Conservation (phyloP, 2,888 invertebrate species). For the Meiosimyza decipiens region DNA sequence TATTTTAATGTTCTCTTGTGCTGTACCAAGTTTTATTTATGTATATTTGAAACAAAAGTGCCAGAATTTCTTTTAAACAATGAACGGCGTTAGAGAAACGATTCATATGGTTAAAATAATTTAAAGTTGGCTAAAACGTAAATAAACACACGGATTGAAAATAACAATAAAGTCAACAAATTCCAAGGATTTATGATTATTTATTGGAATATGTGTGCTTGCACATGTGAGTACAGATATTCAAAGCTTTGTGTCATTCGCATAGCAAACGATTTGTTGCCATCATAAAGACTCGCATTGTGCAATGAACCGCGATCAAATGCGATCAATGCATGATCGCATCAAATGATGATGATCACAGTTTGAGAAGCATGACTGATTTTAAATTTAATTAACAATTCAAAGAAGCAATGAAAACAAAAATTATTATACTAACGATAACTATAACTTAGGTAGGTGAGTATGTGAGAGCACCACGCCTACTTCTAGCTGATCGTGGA, state of each 20-base stretch:
- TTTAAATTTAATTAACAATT: conserved; percentile 39
- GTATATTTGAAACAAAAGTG: neutral
- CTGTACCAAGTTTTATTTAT: neutral
- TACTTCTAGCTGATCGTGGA: neutral
- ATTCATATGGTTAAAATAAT: neutral
- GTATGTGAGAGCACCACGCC: conserved; percentile 8
- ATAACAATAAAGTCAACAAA: conserved; percentile 8
- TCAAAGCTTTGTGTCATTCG: conserved; percentile 14
- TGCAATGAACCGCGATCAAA: conserved; percentile 34
- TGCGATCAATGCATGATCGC: conserved; percentile 25
- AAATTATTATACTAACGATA: conserved; percentile 8
- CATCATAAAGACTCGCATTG: conserved; percentile 29
- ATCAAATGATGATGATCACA: conserved; percentile 15
- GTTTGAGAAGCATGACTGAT: conserved; percentile 23
- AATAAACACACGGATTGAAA: neutral
- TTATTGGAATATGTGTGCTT: neutral
- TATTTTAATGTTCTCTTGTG: too few relatives aligned
- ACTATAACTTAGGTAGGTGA: neutral
- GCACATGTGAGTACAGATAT: neutral
- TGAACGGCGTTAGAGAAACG: conserved; percentile 12
- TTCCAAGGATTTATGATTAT: conserved; percentile 12
- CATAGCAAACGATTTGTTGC: neutral
- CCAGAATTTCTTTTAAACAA: conserved; percentile 6
- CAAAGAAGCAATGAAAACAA: conserved; percentile 34
- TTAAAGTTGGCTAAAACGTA: neutral